Percentiles rank a stretch among this genome's conserved stretches.
phyloP scores from a whole-genome alignment of 2,888 invertebrate species.

The Caenorhabditis uteleia region DNA sequence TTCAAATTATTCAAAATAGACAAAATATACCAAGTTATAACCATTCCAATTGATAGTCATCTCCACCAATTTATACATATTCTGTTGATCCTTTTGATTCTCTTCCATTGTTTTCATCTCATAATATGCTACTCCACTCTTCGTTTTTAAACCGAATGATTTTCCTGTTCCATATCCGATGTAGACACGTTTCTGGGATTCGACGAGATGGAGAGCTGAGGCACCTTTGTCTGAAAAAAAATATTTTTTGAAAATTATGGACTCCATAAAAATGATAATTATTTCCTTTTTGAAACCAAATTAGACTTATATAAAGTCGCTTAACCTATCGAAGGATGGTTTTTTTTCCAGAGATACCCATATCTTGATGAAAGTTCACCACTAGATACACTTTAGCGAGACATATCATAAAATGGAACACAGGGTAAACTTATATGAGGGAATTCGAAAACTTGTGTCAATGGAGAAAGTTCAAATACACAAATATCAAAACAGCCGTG shows the following conservation, averaged over 20 bases:
- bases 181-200: slow-evolving; percentile 28
- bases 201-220: slow-evolving; percentile 43
- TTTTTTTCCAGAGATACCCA: too few species aligned
- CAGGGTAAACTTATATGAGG: too few species aligned
- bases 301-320: background rate
- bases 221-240: slow-evolving; percentile 50
- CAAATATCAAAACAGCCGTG: too few species aligned
- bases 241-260: background rate
- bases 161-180: slow-evolving; percentile 28
- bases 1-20: background rate
- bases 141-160: background rate
- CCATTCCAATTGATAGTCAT: slow-evolving; percentile 37
- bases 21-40: slow-evolving; percentile 16
- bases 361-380: too few species aligned
- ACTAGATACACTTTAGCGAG: too few species aligned
- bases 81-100: slow-evolving; percentile 7
- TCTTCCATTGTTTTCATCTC: slow-evolving; percentile 2
- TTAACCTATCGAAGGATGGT: too few species aligned
- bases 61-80: slow-evolving; percentile 25
- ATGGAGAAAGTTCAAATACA: too few species aligned
- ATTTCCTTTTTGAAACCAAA: background rate
- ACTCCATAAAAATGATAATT: background rate
- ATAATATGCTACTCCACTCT: background rate
- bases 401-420: too few species aligned
- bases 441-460: too few species aligned